phyloP scores from a whole-genome alignment of 2,888 invertebrate species.

The Eilema depressum region DNA sequence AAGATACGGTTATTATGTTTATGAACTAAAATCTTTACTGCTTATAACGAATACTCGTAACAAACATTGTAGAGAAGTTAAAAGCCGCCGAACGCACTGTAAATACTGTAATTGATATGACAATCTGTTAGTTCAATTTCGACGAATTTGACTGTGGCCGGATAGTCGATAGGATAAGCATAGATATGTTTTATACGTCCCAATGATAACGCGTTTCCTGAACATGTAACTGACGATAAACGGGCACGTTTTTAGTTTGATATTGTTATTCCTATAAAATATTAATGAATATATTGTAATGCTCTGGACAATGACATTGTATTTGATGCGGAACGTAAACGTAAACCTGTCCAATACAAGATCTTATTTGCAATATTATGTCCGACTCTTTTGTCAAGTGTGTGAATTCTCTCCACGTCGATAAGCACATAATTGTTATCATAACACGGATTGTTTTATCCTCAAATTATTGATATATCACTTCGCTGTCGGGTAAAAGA shows the following conservation, averaged over 20 bases:
- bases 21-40: not conserved
- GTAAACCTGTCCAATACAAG: not conserved
- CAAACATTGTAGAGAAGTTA: not conserved
- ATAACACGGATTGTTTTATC: constrained; percentile 4
- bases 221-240: constrained; percentile 44
- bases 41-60: not conserved
- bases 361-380: constrained; percentile 10
- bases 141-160: constrained; percentile 39
- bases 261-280: constrained; percentile 18
- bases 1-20: no score
- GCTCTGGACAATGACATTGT: constrained; percentile 6
- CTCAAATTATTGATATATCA: constrained; percentile 1
- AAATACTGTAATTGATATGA: constrained; percentile 11
- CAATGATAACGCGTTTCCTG: constrained; percentile 54
- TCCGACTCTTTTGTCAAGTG: constrained; percentile 10
- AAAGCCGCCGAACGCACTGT: not conserved
- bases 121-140: constrained; percentile 19
- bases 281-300: constrained; percentile 16
- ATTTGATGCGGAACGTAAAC: not conserved
- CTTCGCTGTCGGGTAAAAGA: not conserved
- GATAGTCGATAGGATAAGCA: constrained; percentile 41
- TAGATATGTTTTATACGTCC: constrained; percentile 37
- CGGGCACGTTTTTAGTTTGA: constrained; percentile 32
- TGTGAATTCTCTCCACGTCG: not conserved
- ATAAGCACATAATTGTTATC: not conserved